Evolutionary conservation across 2,797 vertebrate species (phyloP).

Genomic region (Fringilla coelebs): DNA sequence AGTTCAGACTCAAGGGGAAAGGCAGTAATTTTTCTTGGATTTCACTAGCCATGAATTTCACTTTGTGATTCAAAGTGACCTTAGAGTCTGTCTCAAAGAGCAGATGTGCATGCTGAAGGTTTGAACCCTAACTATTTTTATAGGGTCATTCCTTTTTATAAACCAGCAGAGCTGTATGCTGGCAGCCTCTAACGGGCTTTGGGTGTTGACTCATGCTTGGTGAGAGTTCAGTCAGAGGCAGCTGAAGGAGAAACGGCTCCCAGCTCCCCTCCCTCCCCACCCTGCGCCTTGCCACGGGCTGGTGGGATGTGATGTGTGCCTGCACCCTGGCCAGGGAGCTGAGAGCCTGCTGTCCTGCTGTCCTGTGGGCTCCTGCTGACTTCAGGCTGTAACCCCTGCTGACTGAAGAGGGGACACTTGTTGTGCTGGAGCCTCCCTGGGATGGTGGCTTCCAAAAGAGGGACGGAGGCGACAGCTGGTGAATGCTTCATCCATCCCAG

Average conservation of each 20-base stretch:
- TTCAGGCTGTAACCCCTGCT: neutral
- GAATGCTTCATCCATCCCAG: conserved; percentile 1
- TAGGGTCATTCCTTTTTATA: conserved; percentile 9
- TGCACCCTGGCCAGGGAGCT: neutral
- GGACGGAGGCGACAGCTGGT: neutral
- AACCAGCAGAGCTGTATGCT: neutral
- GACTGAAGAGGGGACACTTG: neutral
- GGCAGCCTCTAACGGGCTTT: neutral
- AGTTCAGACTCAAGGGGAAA: conserved; percentile 19
- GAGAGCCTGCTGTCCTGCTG: neutral
- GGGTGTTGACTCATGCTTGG: conserved; percentile 22
- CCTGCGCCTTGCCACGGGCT: neutral
- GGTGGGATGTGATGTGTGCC: neutral
- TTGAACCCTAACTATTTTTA: conserved; percentile 1
- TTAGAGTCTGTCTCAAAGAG: neutral
- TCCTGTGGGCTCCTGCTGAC: neutral
- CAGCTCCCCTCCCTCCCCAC: neutral
- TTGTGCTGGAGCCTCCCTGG: neutral
- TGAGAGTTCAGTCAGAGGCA: conserved; percentile 23
- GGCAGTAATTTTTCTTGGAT: conserved; percentile 26
- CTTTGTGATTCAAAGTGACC: conserved; percentile 2
- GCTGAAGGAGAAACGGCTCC: neutral
- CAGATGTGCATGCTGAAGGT: neutral
- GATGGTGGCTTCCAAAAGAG: neutral
- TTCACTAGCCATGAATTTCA: neutral